Conservation (phyloP, 2,888 invertebrate species). For the Abrostola tripartita region DNA sequence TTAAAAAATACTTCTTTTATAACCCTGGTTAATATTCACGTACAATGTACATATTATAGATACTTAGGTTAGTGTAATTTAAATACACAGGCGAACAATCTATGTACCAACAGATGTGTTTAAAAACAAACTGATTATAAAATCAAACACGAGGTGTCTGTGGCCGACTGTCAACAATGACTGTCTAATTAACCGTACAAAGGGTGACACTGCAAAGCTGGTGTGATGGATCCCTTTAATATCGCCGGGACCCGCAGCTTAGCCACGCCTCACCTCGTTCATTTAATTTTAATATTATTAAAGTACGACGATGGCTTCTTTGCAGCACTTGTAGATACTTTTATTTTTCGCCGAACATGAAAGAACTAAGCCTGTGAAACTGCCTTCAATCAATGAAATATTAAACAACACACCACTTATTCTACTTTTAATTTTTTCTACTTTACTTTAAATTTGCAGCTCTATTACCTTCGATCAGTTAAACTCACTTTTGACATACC, state of each 20-base stretch:
- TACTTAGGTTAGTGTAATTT: background rate
- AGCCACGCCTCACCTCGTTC: conserved; percentile 62
- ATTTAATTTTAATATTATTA: conserved; percentile 67
- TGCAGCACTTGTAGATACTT: background rate
- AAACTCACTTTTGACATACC: no score
- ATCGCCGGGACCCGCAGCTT: conserved; percentile 69
- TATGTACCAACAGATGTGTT: conserved; percentile 59
- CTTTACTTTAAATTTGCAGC: no score
- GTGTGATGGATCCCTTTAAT: conserved; percentile 87
- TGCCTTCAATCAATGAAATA: no score
- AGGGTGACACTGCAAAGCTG: conserved; percentile 86
- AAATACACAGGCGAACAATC: background rate
- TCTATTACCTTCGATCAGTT: no score
- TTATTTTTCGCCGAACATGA: background rate
- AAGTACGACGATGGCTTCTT: conserved; percentile 28
- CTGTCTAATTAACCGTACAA: conserved; percentile 84
- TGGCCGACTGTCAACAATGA: conserved; percentile 74
- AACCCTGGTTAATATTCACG: no score
- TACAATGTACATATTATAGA: no score
- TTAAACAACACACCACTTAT: no score
- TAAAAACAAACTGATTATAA: conserved; percentile 69
- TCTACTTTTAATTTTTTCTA: no score
- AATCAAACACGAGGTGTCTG: conserved; percentile 66
- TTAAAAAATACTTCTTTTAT: no score
- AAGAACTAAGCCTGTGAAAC: no score